phyloP scores from a whole-genome alignment of 2,888 invertebrate genomes.

The Lasioglossum oenotherae region DNA sequence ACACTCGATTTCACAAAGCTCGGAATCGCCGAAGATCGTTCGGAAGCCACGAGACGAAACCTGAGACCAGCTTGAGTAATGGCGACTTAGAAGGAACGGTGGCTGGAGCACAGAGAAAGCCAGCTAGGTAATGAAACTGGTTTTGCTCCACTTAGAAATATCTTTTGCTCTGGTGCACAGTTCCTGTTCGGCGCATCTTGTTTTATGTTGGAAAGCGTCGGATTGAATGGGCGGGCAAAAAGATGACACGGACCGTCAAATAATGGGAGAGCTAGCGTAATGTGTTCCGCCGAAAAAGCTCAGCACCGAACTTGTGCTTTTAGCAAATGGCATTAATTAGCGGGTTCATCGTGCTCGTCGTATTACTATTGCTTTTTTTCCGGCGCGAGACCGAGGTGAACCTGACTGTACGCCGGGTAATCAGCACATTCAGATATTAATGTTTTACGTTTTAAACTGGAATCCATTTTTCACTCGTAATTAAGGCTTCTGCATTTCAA shows the following conservation, averaged over 20 bases:
- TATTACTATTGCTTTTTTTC: not conserved
- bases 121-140: not conserved
- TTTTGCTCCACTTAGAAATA: slow-evolving; percentile 15
- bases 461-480: not conserved
- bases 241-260: slow-evolving; percentile 24
- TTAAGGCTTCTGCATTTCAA: not conserved
- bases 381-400: not conserved
- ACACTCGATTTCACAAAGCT: not conserved
- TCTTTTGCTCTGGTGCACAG: slow-evolving; percentile 1
- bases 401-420: not conserved
- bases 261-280: slow-evolving; percentile 18
- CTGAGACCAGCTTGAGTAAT: not conserved
- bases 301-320: not conserved
- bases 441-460: not conserved
- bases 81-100: not conserved
- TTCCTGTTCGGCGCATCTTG: slow-evolving; percentile 38
- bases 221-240: slow-evolving; percentile 47
- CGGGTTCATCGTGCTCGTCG: not conserved
- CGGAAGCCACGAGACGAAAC: not conserved
- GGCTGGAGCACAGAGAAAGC: not conserved
- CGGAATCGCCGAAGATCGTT: not conserved
- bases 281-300: not conserved
- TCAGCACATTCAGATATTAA: not conserved
- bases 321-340: slow-evolving; percentile 6
- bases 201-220: slow-evolving; percentile 45